phyloP scores from a whole-genome alignment of 2,113 vertebrate species.

The Sander vitreus region DNA sequence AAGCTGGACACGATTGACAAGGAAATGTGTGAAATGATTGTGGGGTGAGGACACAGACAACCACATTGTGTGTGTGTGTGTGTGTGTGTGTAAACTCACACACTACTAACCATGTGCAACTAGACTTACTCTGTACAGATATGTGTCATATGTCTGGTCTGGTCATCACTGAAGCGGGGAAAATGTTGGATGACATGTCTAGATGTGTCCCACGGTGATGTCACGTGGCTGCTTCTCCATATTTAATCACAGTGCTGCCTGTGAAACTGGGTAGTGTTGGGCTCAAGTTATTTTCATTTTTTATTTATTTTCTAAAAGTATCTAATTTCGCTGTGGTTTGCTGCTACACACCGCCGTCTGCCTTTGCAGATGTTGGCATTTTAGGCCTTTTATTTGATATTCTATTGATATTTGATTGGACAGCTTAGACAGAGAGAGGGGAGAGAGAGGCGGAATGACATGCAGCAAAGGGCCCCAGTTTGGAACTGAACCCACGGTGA shows the following conservation, averaged over 20 bases:
- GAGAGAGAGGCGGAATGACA: too few species aligned
- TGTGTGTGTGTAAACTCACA: not conserved
- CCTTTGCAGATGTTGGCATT: too few species aligned
- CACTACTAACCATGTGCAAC: not conserved
- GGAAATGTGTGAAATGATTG: not conserved
- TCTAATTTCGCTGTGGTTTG: too few species aligned
- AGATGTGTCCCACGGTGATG: constrained; percentile 12
- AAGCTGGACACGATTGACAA: not conserved
- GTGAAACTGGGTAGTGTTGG: not conserved
- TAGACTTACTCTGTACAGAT: not conserved
- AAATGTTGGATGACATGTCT: constrained; percentile 6
- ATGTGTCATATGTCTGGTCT: not conserved
- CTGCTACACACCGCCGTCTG: too few species aligned
- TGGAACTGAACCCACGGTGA: too few species aligned
- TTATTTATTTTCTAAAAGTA: too few species aligned
- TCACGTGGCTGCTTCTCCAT: not conserved
- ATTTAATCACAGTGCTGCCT: constrained; percentile 32
- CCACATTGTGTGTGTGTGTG: constrained; percentile 7
- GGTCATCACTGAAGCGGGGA: not conserved
- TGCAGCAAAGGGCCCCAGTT: too few species aligned
- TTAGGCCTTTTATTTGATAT: too few species aligned
- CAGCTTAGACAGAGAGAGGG: too few species aligned
- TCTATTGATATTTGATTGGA: too few species aligned
- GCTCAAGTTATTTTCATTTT: not conserved
- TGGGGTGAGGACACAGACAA: not conserved